Evolutionary conservation across 2,797 vertebrate genomes (phyloP).

Genomic region (Spatula versicolor): DNA sequence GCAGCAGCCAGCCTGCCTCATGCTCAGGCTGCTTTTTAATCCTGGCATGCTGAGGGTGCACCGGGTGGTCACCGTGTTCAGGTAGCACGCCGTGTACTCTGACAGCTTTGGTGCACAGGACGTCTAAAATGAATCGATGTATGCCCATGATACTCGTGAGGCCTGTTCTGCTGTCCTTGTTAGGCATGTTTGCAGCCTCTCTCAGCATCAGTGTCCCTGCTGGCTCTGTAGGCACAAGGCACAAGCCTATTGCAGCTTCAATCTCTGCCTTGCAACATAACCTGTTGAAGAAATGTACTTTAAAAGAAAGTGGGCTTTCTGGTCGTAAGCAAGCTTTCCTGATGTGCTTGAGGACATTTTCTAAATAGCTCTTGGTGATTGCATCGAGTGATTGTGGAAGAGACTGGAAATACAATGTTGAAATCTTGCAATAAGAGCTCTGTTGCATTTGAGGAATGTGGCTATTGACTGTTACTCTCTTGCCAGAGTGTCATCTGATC

Average conservation of each 20-base stretch:
- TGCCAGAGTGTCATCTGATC: not conserved
- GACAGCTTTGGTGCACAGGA: too few species aligned
- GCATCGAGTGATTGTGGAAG: not conserved
- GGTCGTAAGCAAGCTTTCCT: not conserved
- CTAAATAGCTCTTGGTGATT: not conserved
- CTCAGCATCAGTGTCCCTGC: not conserved
- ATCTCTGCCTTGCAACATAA: not conserved
- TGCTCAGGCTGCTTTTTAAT: too few species aligned
- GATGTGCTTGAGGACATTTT: not conserved
- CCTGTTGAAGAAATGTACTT: not conserved
- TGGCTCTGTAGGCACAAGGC: not conserved
- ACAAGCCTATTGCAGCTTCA: not conserved
- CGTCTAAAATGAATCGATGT: too few species aligned
- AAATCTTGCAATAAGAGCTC: constrained; percentile 4
- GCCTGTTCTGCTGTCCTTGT: fast-evolving
- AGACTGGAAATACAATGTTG: not conserved
- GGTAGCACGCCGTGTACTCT: too few species aligned
- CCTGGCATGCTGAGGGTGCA: too few species aligned
- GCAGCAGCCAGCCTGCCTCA: too few species aligned
- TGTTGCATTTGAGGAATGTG: not conserved
- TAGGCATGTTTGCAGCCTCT: fast-evolving
- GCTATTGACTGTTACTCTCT: not conserved
- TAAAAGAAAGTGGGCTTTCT: not conserved
- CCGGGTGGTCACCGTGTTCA: too few species aligned
- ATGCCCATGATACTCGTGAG: fast-evolving